Conservation (phyloP, 2,797 vertebrate species). For the Chromobotia macracanthus region DNA sequence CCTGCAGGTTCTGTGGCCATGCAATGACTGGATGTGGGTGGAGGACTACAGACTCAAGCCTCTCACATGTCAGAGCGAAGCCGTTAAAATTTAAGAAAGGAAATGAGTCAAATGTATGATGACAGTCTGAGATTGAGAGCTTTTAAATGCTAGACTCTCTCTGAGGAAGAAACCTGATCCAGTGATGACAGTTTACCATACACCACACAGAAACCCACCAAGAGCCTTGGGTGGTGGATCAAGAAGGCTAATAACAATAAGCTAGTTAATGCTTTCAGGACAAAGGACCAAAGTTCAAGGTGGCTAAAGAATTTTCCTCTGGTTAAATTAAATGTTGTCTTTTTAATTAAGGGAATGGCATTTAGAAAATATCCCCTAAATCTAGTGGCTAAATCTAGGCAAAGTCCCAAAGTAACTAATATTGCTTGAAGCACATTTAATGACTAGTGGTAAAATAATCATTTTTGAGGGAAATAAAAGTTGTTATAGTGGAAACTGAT, state of each 20-base stretch:
- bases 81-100: conserved; percentile 41
- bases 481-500: too few relatives aligned
- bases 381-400: too few relatives aligned
- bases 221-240: conserved; percentile 34
- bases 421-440: too few relatives aligned
- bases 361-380: too few relatives aligned
- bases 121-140: conserved; percentile 30
- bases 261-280: not conserved
- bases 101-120: conserved; percentile 37
- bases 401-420: too few relatives aligned
- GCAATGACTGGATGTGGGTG: conserved; percentile 25
- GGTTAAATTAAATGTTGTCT: not conserved
- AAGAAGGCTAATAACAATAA: conserved; percentile 9
- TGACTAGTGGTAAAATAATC: too few relatives aligned
- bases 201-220: conserved; percentile 8
- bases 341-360: not conserved
- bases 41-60: conserved; percentile 29
- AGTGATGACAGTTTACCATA: conserved; percentile 37
- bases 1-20: conserved; percentile 23
- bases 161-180: conserved; percentile 32
- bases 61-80: conserved; percentile 41
- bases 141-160: conserved; percentile 35
- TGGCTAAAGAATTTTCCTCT: not conserved
- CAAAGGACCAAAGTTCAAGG: not conserved
- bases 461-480: too few relatives aligned